Evolutionary conservation across 2,888 invertebrate genomes (phyloP).

Genomic region (Xestoiulus laeticollis): DNA sequence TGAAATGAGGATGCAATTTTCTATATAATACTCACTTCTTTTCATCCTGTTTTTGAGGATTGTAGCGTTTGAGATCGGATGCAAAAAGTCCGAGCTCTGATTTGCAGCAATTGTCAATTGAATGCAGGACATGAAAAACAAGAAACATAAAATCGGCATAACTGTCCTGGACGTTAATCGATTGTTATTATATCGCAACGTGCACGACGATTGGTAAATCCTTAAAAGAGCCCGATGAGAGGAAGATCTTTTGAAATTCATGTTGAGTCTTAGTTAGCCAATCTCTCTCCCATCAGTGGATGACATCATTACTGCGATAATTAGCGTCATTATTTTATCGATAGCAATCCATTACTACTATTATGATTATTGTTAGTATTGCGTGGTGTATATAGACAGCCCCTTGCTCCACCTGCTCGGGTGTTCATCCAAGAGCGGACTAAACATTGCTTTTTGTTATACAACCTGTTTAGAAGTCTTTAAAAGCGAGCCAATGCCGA

Average conservation of each 20-base stretch:
- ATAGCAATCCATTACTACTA: neutral
- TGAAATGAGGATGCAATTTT: neutral
- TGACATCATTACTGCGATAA: neutral
- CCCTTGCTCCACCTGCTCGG: constrained; percentile 10
- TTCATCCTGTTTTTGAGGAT: neutral
- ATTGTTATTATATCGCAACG: neutral
- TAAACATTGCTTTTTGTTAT: neutral
- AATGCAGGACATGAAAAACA: neutral
- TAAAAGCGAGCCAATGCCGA: constrained; percentile 11
- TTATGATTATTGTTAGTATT: neutral
- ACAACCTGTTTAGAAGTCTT: constrained; percentile 12
- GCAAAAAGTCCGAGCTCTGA: neutral
- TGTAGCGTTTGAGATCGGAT: neutral
- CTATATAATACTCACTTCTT: neutral
- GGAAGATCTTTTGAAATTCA: neutral
- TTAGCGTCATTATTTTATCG: neutral
- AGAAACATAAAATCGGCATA: neutral
- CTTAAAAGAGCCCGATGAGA: neutral
- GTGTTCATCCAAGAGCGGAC: neutral
- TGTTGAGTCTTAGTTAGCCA: neutral
- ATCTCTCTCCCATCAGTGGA: neutral
- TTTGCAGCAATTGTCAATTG: neutral
- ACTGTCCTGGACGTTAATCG: neutral
- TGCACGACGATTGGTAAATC: neutral
- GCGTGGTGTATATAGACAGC: neutral